Evolutionary conservation across 2,797 vertebrate genomes (phyloP).

Genomic region (Smutsia gigantea): DNA sequence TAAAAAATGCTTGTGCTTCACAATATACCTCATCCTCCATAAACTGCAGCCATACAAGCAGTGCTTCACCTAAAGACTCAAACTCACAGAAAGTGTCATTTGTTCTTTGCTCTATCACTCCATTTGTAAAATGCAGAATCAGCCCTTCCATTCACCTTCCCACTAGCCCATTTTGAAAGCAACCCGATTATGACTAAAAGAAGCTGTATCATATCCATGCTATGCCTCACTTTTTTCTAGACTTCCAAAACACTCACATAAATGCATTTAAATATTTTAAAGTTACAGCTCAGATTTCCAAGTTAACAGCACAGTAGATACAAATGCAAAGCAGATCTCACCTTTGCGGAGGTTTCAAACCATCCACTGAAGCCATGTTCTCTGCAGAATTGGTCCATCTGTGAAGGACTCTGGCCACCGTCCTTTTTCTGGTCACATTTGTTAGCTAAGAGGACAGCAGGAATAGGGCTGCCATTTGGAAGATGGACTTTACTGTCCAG

Average conservation of each 20-base stretch:
- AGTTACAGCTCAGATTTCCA: background rate
- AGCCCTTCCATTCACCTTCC: background rate
- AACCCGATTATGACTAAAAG: background rate
- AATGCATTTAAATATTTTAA: background rate
- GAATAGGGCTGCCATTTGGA: constrained; percentile 95
- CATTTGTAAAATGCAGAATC: background rate
- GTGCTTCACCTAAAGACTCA: background rate
- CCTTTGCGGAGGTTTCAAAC: constrained; percentile 99
- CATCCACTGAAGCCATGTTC: constrained; percentile 96
- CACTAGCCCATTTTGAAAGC: background rate
- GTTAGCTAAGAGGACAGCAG: constrained; percentile 96
- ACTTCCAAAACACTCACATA: background rate
- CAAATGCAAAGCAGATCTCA: constrained; percentile 79
- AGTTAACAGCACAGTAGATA: background rate
- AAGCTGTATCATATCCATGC: background rate
- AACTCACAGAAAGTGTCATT: background rate
- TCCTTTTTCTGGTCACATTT: constrained; percentile 98
- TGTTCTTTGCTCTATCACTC: background rate
- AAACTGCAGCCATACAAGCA: background rate
- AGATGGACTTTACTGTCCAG: constrained; percentile 98
- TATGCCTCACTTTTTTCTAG: background rate
- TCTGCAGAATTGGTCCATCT: constrained; percentile 98
- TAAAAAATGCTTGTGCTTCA: background rate
- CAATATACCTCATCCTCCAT: background rate
- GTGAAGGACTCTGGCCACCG: constrained; percentile 86